Evolutionary conservation across 1,140 invertebrate genomes (phyloP).

Genomic region (Rhyzopertha dominica): DNA sequence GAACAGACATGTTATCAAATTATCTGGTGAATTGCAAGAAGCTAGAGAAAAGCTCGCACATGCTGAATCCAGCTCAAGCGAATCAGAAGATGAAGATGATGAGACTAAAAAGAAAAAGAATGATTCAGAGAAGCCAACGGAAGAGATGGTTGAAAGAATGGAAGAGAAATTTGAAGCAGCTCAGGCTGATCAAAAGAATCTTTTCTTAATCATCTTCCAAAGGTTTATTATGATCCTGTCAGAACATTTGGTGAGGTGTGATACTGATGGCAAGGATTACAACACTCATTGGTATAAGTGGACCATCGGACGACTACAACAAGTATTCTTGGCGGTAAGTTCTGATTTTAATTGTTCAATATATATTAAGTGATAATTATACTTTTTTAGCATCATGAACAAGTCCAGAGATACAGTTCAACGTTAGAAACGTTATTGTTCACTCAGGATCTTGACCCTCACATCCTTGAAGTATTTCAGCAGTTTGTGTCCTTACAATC

Average conservation of each 20-base stretch:
- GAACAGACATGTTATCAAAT: slow-evolving; percentile 88
- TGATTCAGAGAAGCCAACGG: slow-evolving; percentile 70
- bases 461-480: slow-evolving; percentile 95
- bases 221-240: slow-evolving; percentile 97
- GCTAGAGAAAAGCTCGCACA: slow-evolving; percentile 77
- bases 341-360: slow-evolving; percentile 5
- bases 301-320: slow-evolving; percentile 90
- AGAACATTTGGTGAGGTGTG: slow-evolving; percentile 89
- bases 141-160: slow-evolving; percentile 89
- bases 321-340: slow-evolving; percentile 91
- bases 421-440: slow-evolving; percentile 93
- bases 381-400: slow-evolving; percentile 82
- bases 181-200: slow-evolving; percentile 93
- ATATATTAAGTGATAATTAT: not conserved
- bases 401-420: slow-evolving; percentile 95
- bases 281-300: slow-evolving; percentile 96
- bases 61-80: slow-evolving; percentile 70
- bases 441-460: slow-evolving; percentile 91
- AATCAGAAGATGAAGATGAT: slow-evolving; percentile 68
- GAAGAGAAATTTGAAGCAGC: slow-evolving; percentile 91
- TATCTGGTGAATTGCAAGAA: slow-evolving; percentile 77
- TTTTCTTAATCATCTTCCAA: slow-evolving; percentile 97
- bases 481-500: slow-evolving; percentile 83
- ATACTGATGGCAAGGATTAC: slow-evolving; percentile 88
- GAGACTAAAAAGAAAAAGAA: slow-evolving; percentile 58